These are phyloP conservation scores for Myotis yumanensis DNA, from an alignment of 2,113 vertebrate genomes.

Conservation along the genomic window DNA sequence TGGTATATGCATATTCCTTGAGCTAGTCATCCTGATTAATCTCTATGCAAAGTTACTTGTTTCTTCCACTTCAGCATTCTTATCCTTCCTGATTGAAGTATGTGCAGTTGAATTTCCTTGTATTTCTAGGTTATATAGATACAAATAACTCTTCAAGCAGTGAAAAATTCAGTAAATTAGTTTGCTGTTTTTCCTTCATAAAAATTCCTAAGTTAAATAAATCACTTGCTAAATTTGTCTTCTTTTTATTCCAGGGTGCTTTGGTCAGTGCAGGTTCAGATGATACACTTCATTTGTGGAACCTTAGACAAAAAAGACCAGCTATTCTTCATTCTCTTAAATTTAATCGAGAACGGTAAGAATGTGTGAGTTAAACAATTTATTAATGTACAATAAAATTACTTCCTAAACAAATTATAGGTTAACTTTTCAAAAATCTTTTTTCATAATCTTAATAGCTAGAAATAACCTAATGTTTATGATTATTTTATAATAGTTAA, in stretches of 20 bases:
- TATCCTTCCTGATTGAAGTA: conserved; percentile 22
- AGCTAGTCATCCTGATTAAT: not conserved
- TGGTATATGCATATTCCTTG: not conserved
- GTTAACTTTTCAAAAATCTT: not conserved
- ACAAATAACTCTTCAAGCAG: not conserved
- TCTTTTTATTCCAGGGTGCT: conserved; percentile 89
- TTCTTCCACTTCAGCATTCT: not conserved
- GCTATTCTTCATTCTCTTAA: conserved; percentile 97
- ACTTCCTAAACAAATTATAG: conserved; percentile 16
- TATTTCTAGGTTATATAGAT: conserved; percentile 1
- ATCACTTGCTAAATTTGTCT: conserved; percentile 59
- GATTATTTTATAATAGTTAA: conserved; percentile 8
- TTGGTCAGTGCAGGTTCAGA: conserved; percentile 96
- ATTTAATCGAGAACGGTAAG: conserved; percentile 98
- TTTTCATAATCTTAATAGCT: not conserved
- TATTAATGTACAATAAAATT: conserved; percentile 3
- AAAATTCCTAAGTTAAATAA: not conserved
- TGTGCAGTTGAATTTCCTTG: not conserved
- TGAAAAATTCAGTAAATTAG: conserved; percentile 15
- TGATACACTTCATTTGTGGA: conserved; percentile 98
- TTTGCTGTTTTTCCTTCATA: conserved; percentile 39
- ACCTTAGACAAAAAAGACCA: conserved; percentile 95
- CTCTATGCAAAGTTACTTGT: not conserved
- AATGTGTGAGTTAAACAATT: not conserved
- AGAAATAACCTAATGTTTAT: conserved; percentile 39